Conservation (phyloP, 2,797 vertebrate genomes). For the Hippoglossus hippoglossus region DNA sequence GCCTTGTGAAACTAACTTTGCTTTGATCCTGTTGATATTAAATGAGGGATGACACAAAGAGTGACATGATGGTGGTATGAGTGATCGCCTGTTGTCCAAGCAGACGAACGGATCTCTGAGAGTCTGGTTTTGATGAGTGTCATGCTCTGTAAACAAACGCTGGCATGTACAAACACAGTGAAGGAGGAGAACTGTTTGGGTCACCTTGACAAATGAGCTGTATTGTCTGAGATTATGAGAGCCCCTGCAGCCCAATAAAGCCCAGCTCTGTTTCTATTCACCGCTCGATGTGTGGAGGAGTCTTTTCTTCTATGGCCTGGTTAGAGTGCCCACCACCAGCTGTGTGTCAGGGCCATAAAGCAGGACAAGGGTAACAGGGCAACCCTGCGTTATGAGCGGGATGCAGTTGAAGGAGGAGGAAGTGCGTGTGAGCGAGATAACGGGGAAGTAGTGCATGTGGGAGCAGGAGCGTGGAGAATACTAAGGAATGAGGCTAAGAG, state of each 20-base stretch:
- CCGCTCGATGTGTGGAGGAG: slow-evolving; percentile 41
- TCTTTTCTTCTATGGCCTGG: slow-evolving; percentile 67
- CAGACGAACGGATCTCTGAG: slow-evolving; percentile 22
- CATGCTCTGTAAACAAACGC: slow-evolving; percentile 66
- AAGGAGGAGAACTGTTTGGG: slow-evolving; percentile 62
- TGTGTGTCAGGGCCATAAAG: slow-evolving; percentile 72
- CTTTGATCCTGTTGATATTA: not conserved
- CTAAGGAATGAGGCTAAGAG: slow-evolving; percentile 53
- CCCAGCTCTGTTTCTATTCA: slow-evolving; percentile 53
- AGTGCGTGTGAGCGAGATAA: slow-evolving; percentile 48
- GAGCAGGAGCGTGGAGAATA: slow-evolving; percentile 27
- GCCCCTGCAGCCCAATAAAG: slow-evolving; percentile 59
- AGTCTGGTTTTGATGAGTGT: slow-evolving; percentile 29
- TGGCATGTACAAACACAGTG: slow-evolving; percentile 54
- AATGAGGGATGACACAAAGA: slow-evolving; percentile 12
- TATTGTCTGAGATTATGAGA: slow-evolving; percentile 72
- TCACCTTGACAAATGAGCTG: slow-evolving; percentile 82
- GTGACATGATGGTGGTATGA: slow-evolving; percentile 1
- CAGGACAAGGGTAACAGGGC: slow-evolving; percentile 71
- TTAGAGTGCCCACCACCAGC: slow-evolving; percentile 71
- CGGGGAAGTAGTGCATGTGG: slow-evolving; percentile 26
- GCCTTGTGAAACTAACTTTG: slow-evolving; percentile 17
- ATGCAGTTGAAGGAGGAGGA: slow-evolving; percentile 36
- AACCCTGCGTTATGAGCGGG: slow-evolving; percentile 35
- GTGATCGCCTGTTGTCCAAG: slow-evolving; percentile 15